Base-by-base conservation (phyloP, 2,888 invertebrate species). In the Neoitamus cyanurus region DNA sequence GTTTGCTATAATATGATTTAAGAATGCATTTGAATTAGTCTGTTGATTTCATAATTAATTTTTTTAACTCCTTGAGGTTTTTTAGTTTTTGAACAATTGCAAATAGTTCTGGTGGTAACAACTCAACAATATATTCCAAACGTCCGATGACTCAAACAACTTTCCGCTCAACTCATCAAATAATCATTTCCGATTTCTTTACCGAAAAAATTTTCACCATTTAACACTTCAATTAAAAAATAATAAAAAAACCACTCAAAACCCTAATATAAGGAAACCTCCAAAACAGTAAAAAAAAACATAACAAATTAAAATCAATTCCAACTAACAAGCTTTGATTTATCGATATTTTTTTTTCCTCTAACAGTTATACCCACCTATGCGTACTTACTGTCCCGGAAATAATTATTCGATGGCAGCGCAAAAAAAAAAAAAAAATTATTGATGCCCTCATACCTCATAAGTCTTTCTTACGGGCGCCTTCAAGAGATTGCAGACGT, bases 281-380 rank as follows among this genome's bases (percentile, higher is more conserved):
- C 58, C 58, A 9, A 58, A 58, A 20, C n/a, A 58, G 7, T 20
- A 7, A 58, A 25, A 7, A 11, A 37, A 11, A 37, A 31, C 31
- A 42, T 42, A 58, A 20, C 25, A 70, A 70, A 70, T 31, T 72
- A 31, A 34, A 72, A 72, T 34, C 34, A 34, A 72, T 31, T 72
- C 73, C 25, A 6, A 15, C 73, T 73, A 73, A 73, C 34, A 20
- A 73, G 73, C 73, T 75, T 75, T 75, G 75, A 75, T 75, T 75
- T 75, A 75, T 75, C 42, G 75, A 75, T 75, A 9, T 37, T 34
- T 42, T 75, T 42, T 13, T 42, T 58, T 58, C 58, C 58, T 58
- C 15, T 11, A 37, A 37, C 20, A 75, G 20, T 75, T 75, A 37
- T 3, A 70, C 15, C 3, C n/a, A 58, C 7, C 58, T n/a, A 9